Evolutionary conservation across 2,797 vertebrate species (phyloP).

Genomic region (Platalea minor): DNA sequence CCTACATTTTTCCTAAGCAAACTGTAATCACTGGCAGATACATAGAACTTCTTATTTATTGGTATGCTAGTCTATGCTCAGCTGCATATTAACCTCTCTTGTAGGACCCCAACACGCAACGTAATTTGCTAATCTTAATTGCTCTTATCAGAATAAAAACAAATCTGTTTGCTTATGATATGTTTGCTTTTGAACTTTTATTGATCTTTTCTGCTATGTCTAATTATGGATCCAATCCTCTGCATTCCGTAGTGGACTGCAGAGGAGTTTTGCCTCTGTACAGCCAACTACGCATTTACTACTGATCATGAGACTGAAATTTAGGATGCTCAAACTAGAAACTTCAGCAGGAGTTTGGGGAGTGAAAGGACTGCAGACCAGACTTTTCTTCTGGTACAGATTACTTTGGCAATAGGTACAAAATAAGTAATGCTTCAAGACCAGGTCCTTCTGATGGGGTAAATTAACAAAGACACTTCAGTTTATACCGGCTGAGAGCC

Average conservation of each 20-base stretch:
- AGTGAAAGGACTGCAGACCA: neutral
- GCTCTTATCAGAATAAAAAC: neutral
- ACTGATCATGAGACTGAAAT: neutral
- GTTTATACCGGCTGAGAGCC: neutral
- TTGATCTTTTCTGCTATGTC: neutral
- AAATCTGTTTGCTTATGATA: neutral
- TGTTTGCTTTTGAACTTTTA: neutral
- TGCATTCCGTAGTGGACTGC: neutral
- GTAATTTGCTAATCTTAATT: neutral
- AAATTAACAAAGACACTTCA: neutral
- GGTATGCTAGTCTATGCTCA: neutral
- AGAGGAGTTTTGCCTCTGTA: neutral
- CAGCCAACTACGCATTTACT: neutral
- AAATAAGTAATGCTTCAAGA: neutral
- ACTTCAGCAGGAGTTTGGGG: neutral
- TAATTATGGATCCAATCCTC: neutral
- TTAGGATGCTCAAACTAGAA: neutral
- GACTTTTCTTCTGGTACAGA: neutral
- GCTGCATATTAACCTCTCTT: neutral
- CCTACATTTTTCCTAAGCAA: neutral
- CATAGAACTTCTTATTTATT: neutral
- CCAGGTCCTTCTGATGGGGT: neutral
- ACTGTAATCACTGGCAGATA: neutral
- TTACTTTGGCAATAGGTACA: neutral
- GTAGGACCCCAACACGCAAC: neutral